Conservation (phyloP, 2,113 vertebrate species). For the Alosa alosa region DNA sequence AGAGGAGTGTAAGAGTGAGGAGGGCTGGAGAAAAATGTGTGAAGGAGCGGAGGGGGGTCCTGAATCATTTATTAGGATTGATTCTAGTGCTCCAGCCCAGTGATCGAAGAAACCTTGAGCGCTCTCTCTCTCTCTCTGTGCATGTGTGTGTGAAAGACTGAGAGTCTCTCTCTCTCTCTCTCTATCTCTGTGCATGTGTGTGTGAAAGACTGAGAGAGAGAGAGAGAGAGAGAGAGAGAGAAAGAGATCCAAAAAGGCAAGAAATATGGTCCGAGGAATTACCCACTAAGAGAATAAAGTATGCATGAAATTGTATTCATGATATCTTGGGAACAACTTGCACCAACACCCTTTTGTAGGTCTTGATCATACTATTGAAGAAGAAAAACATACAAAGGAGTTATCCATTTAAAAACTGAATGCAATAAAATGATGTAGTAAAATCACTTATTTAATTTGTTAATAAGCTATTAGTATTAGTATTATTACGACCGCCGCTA, state of each 20-base stretch:
- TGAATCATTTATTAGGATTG: conserved; percentile 32
- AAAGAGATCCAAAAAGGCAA: background rate
- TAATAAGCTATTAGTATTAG: too few relatives aligned
- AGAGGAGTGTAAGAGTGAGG: background rate
- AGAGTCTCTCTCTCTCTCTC: background rate
- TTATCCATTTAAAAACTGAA: background rate
- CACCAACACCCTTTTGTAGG: background rate
- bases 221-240: background rate
- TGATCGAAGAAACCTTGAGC: conserved; percentile 5
- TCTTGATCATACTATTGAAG: background rate
- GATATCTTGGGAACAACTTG: background rate
- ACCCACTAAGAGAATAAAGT: conserved; percentile 1
- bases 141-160: background rate
- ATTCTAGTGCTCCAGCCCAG: conserved; percentile 21
- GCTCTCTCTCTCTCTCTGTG: background rate
- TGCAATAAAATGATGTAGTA: background rate
- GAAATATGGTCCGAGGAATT: background rate
- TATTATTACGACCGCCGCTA: too few relatives aligned
- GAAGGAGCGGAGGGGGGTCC: background rate
- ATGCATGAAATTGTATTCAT: conserved; percentile 2
- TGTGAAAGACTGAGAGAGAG: background rate
- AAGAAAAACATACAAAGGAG: background rate
- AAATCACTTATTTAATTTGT: background rate
- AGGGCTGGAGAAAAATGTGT: conserved; percentile 10
- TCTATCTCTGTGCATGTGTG: background rate